Conservation (phyloP, 2,888 invertebrate genomes). For the Coleophora deauratella region DNA sequence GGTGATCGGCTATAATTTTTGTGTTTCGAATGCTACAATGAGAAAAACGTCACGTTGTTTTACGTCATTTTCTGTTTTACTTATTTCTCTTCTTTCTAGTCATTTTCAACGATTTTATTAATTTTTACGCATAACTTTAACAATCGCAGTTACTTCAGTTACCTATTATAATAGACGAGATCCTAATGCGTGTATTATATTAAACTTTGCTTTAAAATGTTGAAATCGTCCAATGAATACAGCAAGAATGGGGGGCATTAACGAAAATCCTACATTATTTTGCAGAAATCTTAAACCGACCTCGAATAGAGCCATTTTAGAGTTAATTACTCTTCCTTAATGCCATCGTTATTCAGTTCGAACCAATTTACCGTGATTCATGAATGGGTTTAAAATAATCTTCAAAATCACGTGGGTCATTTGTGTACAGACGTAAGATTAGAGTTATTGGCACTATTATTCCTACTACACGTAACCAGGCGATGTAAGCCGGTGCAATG, state of each 20-base stretch:
- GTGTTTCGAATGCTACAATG: conserved; percentile 58
- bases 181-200: too few relatives aligned
- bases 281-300: too few relatives aligned
- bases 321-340: conserved; percentile 4
- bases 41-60: conserved; percentile 35
- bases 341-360: background rate
- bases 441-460: conserved; percentile 3
- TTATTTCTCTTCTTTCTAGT: conserved; percentile 2
- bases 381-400: conserved; percentile 11
- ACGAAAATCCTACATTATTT: too few relatives aligned
- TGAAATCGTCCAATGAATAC: too few relatives aligned
- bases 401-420: conserved; percentile 7
- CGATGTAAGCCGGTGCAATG: conserved; percentile 5
- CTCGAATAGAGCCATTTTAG: conserved; percentile 1
- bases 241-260: too few relatives aligned
- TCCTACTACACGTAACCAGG: background rate
- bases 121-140: too few relatives aligned
- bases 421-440: conserved; percentile 3
- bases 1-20: conserved; percentile 74
- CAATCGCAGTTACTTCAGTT: too few relatives aligned
- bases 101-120: background rate
- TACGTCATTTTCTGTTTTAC: conserved; percentile 7
- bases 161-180: too few relatives aligned
- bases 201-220: too few relatives aligned
- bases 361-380: conserved; percentile 9